phyloP scores from a whole-genome alignment of 2,888 invertebrate genomes.

The Epistrophe grossulariae region DNA sequence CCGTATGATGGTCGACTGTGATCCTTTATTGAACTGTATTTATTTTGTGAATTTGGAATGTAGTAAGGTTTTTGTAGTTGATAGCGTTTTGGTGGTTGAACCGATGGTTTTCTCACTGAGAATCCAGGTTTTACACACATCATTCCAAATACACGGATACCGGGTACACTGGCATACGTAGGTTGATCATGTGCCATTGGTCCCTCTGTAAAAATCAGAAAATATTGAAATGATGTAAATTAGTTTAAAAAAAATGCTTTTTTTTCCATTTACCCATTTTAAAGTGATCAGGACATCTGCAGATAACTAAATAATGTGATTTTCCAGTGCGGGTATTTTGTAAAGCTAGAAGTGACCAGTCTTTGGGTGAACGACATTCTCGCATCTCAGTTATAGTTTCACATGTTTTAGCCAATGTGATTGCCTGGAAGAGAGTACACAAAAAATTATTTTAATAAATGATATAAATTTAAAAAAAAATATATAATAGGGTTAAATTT shows the following conservation, averaged over 20 bases:
- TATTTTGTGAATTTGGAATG: slow-evolving; percentile 79
- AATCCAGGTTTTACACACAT: slow-evolving; percentile 90
- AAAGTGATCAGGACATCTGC: slow-evolving; percentile 93
- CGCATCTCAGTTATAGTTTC: slow-evolving; percentile 96
- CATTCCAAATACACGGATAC: slow-evolving; percentile 97
- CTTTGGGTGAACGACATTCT: slow-evolving; percentile 93
- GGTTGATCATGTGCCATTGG: slow-evolving; percentile 97
- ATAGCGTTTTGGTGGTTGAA: slow-evolving; percentile 83
- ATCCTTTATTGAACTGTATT: slow-evolving; percentile 76
- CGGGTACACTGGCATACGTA: slow-evolving; percentile 96
- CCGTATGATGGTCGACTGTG: slow-evolving; percentile 69
- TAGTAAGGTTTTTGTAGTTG: slow-evolving; percentile 83
- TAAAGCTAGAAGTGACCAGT: slow-evolving; percentile 95
- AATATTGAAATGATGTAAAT: background rate
- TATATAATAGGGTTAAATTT: too few relatives aligned
- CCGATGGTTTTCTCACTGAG: slow-evolving; percentile 82
- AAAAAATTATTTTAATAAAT: background rate
- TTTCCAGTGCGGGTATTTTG: slow-evolving; percentile 97
- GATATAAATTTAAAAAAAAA: too few relatives aligned
- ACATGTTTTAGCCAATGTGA: slow-evolving; percentile 96
- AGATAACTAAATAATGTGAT: slow-evolving; percentile 96
- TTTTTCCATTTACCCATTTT: slow-evolving; percentile 88
- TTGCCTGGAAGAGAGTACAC: slow-evolving; percentile 84
- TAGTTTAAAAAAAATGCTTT: background rate
- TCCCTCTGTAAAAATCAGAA: slow-evolving; percentile 87